Conservation (phyloP, 2,797 vertebrate species). For the Darevskia nairensis region DNA sequence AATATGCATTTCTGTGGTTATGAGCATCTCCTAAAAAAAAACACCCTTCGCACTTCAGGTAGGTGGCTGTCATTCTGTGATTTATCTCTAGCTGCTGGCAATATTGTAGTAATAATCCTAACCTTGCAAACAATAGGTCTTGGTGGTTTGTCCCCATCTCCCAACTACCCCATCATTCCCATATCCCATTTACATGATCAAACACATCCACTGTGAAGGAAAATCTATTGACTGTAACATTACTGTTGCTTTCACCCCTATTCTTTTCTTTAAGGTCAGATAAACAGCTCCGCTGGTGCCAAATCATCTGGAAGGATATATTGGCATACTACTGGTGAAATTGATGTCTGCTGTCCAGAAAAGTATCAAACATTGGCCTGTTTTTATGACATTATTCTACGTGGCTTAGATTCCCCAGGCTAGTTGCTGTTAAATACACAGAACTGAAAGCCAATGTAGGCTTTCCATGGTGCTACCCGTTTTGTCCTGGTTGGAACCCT, state of each 20-base stretch:
- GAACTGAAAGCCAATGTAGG: neutral
- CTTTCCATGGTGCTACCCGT: neutral
- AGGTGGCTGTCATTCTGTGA: neutral
- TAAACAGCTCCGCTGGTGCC: neutral
- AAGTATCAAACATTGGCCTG: neutral
- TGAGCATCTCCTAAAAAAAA: neutral
- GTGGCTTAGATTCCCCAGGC: neutral
- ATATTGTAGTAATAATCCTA: neutral
- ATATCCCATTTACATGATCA: conserved; percentile 11
- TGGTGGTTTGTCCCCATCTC: neutral
- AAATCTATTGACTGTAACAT: conserved; percentile 19
- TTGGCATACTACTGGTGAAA: neutral
- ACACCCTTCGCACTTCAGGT: neutral
- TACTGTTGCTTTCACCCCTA: neutral
- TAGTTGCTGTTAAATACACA: neutral
- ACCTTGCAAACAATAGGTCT: conserved; percentile 22
- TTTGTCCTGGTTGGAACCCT: neutral
- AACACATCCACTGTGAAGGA: conserved; percentile 15
- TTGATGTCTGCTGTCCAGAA: neutral
- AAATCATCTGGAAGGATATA: conserved; percentile 15
- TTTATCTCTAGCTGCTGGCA: neutral
- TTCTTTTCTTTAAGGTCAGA: neutral
- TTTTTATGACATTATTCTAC: neutral
- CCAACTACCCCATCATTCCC: neutral
- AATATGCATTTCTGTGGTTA: neutral